These are phyloP conservation scores for Caenorhabditis inopinata DNA, from an alignment of 1,140 invertebrate genomes.

Conservation along the genomic window DNA sequence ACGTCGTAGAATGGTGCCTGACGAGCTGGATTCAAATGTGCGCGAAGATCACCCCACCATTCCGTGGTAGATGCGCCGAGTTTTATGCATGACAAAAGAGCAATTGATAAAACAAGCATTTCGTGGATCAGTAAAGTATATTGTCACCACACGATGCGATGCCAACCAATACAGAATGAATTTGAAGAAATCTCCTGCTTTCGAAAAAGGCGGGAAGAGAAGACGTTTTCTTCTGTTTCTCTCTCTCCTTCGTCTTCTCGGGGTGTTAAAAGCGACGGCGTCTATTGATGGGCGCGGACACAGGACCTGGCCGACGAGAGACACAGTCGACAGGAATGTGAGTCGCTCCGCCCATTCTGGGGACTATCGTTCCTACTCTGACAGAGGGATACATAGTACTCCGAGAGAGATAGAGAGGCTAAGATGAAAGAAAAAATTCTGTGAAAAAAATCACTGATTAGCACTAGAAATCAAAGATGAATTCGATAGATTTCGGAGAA, in stretches of 20 bases:
- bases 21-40: conserved; percentile 61
- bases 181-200: background rate
- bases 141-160: background rate
- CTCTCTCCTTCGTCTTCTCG: background rate
- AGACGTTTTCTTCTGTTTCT: background rate
- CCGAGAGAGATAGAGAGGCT: background rate
- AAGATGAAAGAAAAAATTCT: background rate
- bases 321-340: conserved; percentile 18
- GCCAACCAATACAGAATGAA: conserved; percentile 3
- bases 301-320: background rate
- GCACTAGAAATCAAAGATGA: conserved; percentile 17
- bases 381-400: too few species aligned
- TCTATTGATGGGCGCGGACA: background rate
- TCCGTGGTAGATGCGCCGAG: conserved; percentile 57
- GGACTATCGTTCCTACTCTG: too few species aligned
- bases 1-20: conserved; percentile 63
- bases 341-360: background rate
- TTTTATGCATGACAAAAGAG: background rate
- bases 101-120: background rate
- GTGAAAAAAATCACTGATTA: conserved; percentile 32
- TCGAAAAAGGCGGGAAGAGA: background rate
- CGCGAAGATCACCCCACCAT: conserved; percentile 65
- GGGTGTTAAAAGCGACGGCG: conserved; percentile 18
- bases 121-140: background rate
- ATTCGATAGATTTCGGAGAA: background rate